Base-by-base conservation (phyloP, 2,888 invertebrate genomes). In the Gryllus longicercus region DNA sequence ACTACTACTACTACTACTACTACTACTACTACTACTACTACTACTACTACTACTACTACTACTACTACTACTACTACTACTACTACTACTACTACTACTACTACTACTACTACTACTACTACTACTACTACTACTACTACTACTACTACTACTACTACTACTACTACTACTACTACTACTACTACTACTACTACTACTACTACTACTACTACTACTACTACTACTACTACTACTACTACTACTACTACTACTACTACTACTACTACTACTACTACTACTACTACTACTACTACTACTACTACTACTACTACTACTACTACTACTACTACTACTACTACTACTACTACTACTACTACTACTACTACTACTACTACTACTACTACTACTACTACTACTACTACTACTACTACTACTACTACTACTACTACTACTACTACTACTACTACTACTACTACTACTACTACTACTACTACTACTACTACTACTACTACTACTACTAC, bases 151-250 rank as follows among this genome's bases (percentile, higher is more conserved):
- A 80, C 80, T 80, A 80, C 80, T 80, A 80, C 80, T 81, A 80
- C 80, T 80, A 80, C 80, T 81, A 81, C 80, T 80, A 80, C 80
- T 80, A 80, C 80, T 81, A 80, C 80, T 80, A 80, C 80, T 80
- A 80, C 80, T 81, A 80, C 80, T 81, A 80, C 80, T 81, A 80
- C 80, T 80, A 80, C 80, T 80, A 80, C 80, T 81, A 80, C 80
- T 80, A 80, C 80, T 80, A 80, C 80, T 80, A 80, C 80, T 81
- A 80, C 80, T 80, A 80, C 80, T 80, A 80, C 80, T 80, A 80
- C 80, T 80, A 80, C 80, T 80, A 80, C 80, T 80, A 80, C 80
- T 80, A 80, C 80, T 81, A 80, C 80, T 80, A 80, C 80, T 81
- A 80, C 80, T 80, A 80, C 80, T 81, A 80, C 80, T 80, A 80